Percentiles rank a stretch among this genome's conserved stretches.
Evolutionary conservation across 2,888 invertebrate species (phyloP).

Genomic region (Drosophila prostipennis): DNA sequence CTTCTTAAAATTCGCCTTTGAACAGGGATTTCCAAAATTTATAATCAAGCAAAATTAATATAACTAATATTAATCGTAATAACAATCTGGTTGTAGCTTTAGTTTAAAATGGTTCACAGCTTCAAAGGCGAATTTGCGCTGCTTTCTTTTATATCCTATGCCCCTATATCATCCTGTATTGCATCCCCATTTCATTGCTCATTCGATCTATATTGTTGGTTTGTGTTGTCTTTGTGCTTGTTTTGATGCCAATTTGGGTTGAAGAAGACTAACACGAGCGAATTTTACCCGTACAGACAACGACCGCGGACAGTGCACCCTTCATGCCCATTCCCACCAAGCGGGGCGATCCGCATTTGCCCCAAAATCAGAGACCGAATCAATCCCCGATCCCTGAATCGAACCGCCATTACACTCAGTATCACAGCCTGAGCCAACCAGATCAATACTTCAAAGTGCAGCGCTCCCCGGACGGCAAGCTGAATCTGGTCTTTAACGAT

Average conservation of each 20-base stretch:
- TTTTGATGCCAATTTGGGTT: slow-evolving; percentile 28
- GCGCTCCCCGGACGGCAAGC: slow-evolving; percentile 82
- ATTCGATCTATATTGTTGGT: slow-evolving; percentile 42
- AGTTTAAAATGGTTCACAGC: background rate
- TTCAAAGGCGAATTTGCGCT: slow-evolving; percentile 10
- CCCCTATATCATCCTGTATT: background rate
- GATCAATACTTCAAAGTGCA: slow-evolving; percentile 82
- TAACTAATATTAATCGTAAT: too few species aligned
- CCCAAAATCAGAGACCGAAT: slow-evolving; percentile 9
- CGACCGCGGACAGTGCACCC: slow-evolving; percentile 63
- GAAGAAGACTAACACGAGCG: slow-evolving; percentile 58
- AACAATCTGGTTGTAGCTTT: too few species aligned
- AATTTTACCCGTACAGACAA: slow-evolving; percentile 67
- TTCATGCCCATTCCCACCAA: slow-evolving; percentile 65
- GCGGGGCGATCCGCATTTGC: slow-evolving; percentile 46
- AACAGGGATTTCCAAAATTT: background rate
- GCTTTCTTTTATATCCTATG: background rate
- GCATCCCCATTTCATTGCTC: slow-evolving; percentile 17
- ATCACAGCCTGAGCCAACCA: slow-evolving; percentile 68
- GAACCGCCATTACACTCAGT: slow-evolving; percentile 64
- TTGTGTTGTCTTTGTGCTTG: slow-evolving; percentile 35
- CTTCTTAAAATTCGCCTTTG: slow-evolving; percentile 2
- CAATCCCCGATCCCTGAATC: slow-evolving; percentile 24
- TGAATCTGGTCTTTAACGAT: slow-evolving; percentile 82
- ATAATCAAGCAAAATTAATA: too few species aligned